These are phyloP conservation scores for Polyergus mexicanus DNA, from an alignment of 1,140 invertebrate species.

Conservation along the genomic window DNA sequence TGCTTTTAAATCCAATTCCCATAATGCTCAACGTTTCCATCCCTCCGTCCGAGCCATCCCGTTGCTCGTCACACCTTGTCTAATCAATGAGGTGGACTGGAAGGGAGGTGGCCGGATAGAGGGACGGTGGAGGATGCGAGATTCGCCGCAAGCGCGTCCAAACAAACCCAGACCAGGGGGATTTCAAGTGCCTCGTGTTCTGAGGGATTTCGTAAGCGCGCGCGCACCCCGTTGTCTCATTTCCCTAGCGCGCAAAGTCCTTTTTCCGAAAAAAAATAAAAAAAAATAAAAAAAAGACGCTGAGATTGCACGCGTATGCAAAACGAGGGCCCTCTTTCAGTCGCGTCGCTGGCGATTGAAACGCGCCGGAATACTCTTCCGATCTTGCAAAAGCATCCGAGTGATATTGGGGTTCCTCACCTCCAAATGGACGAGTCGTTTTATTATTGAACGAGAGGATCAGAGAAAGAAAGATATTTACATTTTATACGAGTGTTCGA, in stretches of 20 bases:
- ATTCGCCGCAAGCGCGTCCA: constrained; percentile 68
- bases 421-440: constrained; percentile 39
- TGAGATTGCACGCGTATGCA: constrained; percentile 62
- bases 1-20: constrained; percentile 80
- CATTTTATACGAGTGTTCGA: constrained; percentile 35
- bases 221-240: constrained; percentile 45
- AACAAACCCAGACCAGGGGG: constrained; percentile 69
- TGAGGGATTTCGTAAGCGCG: constrained; percentile 63
- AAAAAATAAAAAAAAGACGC: constrained; percentile 34
- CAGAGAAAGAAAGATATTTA: constrained; percentile 37
- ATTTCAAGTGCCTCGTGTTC: constrained; percentile 63
- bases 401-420: constrained; percentile 36
- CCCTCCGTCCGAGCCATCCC: neutral
- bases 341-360: constrained; percentile 63
- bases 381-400: constrained; percentile 19
- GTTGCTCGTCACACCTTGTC: constrained; percentile 50
- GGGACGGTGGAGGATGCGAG: constrained; percentile 45
- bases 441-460: constrained; percentile 36
- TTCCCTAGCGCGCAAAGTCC: constrained; percentile 21
- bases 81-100: constrained; percentile 6
- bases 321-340: constrained; percentile 37
- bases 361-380: constrained; percentile 12
- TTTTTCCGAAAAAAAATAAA: constrained; percentile 37
- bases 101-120: neutral
- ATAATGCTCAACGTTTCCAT: constrained; percentile 68